Evolutionary conservation across 2,888 invertebrate species (phyloP).

Genomic region (Invenusta paracnida): DNA sequence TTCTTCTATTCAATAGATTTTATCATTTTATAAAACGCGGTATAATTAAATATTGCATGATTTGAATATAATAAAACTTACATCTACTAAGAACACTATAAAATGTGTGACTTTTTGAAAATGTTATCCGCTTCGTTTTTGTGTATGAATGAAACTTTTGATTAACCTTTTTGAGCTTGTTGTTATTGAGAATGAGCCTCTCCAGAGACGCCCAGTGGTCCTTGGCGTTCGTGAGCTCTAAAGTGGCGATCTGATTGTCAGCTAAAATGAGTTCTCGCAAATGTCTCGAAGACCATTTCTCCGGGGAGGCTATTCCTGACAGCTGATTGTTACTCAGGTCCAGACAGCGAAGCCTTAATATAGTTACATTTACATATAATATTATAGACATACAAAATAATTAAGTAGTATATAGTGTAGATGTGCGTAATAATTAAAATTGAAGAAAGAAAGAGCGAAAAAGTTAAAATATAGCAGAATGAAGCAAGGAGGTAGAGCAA

Average conservation of each 20-base stretch:
- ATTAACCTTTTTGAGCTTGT: conserved; percentile 51
- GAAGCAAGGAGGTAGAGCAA: too few relatives aligned
- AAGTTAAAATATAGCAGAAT: too few relatives aligned
- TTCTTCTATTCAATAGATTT: too few relatives aligned
- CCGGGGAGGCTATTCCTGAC: conserved; percentile 50
- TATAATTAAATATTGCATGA: too few relatives aligned
- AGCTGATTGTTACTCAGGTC: conserved; percentile 53
- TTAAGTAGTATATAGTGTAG: background rate
- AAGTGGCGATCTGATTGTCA: conserved; percentile 51
- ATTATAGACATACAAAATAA: background rate
- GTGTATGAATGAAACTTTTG: too few relatives aligned
- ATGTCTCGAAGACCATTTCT: conserved; percentile 50
- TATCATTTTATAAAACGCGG: too few relatives aligned
- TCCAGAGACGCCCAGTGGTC: conserved; percentile 51
- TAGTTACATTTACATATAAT: background rate
- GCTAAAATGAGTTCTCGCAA: conserved; percentile 52
- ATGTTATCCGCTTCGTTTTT: too few relatives aligned
- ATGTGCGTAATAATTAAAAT: background rate
- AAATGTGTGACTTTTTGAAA: too few relatives aligned
- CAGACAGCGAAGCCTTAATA: conserved; percentile 50
- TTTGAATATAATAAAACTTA: too few relatives aligned
- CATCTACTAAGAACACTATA: too few relatives aligned
- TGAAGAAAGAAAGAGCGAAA: too few relatives aligned
- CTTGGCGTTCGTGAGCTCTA: conserved; percentile 50
- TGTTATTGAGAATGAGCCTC: conserved; percentile 50